Evolutionary conservation across 2,797 vertebrate genomes (phyloP), one percentile per base, ranked within the genome.

Genomic region (Gallinago stenura): DNA sequence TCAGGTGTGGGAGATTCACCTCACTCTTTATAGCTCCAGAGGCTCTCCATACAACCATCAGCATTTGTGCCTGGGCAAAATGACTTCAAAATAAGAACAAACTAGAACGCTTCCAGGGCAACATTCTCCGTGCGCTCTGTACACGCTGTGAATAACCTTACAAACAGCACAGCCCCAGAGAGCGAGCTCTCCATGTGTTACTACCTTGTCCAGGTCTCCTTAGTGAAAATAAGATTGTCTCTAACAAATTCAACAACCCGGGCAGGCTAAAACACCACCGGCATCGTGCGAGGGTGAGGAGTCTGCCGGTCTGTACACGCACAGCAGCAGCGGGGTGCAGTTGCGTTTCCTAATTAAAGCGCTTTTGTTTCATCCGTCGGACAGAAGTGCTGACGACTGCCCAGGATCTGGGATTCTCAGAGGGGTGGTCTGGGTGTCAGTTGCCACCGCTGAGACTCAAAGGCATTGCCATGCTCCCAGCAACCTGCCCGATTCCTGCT

Each of bases 191-290:
- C 87, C 62, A 1, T 1, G 43, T 15, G 30, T n/a, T 56, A 77
- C 69, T 84, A 37, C 5, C 58, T 45, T 26, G 18, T 28, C 64
- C 83, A 70, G 17, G 39, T 66, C 35, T 93, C 70, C 69, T 54
- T 48, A 5, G 2, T 18, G 53, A 68, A 71, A 85, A 83, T 10
- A 5, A 77, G 25, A 58, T 12, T 31, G 57, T 35, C 69, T 41
- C 26, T 41, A 78, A 72, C 0, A 0, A 80, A 68, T 81, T 58
- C 64, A 70, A 35, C 39, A 73, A 14, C n/a, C 41, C 0, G 1
- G 33, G 20, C 39, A 51, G 28, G 48, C 51, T 58, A 22, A 85
- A 95, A 69, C 5, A 8, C 28, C 51, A 30, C 0, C 46, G 62
- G 41, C 78, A 85, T 33, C 79, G 62, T 10, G 6, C 0, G 5